phyloP scores from a whole-genome alignment of 2,888 invertebrate genomes.

The Schrankia costaestrigalis region DNA sequence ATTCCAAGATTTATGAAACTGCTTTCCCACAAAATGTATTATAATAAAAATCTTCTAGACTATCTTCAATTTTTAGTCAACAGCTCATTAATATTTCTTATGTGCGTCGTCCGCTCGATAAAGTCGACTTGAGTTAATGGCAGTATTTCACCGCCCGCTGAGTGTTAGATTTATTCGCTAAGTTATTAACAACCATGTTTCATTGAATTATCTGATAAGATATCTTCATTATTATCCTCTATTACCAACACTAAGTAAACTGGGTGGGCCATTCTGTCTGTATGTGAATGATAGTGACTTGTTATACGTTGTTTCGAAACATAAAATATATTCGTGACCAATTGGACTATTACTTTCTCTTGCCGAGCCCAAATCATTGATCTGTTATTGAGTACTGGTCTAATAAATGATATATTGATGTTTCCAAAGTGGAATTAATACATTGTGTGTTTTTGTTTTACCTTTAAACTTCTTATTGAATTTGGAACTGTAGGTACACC shows the following conservation, averaged over 20 bases:
- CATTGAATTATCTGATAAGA: slow-evolving; percentile 2
- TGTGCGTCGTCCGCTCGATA: slow-evolving; percentile 1
- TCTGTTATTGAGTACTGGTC: slow-evolving; percentile 1
- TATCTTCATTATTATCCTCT: slow-evolving; percentile 4
- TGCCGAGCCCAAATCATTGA: slow-evolving; percentile 1
- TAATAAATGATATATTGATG: slow-evolving; percentile 1
- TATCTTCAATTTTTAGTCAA: too few species aligned
- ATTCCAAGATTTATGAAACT: too few species aligned
- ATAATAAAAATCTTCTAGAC: too few species aligned
- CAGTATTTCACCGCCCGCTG: neutral
- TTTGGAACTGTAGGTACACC: too few species aligned
- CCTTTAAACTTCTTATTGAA: too few species aligned
- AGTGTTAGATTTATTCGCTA: slow-evolving; percentile 2
- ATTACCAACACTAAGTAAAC: neutral
- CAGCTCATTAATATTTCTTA: slow-evolving; percentile 2
- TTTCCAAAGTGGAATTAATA: neutral
- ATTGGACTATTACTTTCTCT: slow-evolving; percentile 3
- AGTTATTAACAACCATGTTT: slow-evolving; percentile 3
- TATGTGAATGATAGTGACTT: neutral
- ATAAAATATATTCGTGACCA: slow-evolving; percentile 6
- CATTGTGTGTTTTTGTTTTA: slow-evolving; percentile 14
- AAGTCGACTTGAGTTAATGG: slow-evolving; percentile 2
- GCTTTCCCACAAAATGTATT: too few species aligned
- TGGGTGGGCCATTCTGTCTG: slow-evolving; percentile 4
- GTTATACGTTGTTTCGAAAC: slow-evolving; percentile 2